Percentiles rank a stretch among this genome's conserved stretches.
These are phyloP conservation scores for Clitarchus hookeri DNA, from an alignment of 2,888 invertebrate genomes.

Conservation along the genomic window DNA sequence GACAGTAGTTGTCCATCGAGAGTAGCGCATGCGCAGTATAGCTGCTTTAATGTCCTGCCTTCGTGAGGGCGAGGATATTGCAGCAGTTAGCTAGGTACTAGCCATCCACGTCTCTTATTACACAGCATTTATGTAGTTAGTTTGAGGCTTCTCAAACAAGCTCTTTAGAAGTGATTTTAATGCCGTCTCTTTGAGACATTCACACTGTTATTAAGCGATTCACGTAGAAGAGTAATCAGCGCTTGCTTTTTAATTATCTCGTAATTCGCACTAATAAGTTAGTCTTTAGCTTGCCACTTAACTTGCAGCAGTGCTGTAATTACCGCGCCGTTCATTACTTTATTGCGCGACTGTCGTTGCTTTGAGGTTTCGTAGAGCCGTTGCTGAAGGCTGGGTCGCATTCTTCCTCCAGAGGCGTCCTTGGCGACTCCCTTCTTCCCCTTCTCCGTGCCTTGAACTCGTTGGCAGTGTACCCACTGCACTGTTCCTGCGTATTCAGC, in stretches of 20 bases:
- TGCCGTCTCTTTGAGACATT: neutral
- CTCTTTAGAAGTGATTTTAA: neutral
- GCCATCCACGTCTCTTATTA: neutral
- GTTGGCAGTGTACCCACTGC: neutral
- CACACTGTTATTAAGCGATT: neutral
- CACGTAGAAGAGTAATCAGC: neutral
- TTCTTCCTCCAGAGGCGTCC: neutral
- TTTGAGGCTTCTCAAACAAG: neutral
- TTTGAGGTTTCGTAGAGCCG: neutral
- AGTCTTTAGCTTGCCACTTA: neutral
- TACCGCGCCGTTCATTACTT: neutral
- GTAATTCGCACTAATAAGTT: neutral
- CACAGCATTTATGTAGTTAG: conserved; percentile 3
- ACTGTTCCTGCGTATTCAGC: neutral
- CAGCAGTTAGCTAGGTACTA: conserved; percentile 5
- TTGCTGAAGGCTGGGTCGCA: neutral
- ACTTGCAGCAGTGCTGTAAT: neutral
- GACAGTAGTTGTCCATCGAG: neutral
- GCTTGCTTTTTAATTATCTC: neutral
- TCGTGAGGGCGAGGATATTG: neutral
- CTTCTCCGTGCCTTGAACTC: neutral
- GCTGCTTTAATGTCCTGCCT: neutral
- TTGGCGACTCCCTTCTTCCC: neutral
- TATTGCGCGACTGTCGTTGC: neutral
- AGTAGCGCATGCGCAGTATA: neutral